Percentiles rank a stretch among this genome's conserved stretches.
phyloP scores from a whole-genome alignment of 2,113 vertebrate species.

The Ptilorrhoa leucosticta region DNA sequence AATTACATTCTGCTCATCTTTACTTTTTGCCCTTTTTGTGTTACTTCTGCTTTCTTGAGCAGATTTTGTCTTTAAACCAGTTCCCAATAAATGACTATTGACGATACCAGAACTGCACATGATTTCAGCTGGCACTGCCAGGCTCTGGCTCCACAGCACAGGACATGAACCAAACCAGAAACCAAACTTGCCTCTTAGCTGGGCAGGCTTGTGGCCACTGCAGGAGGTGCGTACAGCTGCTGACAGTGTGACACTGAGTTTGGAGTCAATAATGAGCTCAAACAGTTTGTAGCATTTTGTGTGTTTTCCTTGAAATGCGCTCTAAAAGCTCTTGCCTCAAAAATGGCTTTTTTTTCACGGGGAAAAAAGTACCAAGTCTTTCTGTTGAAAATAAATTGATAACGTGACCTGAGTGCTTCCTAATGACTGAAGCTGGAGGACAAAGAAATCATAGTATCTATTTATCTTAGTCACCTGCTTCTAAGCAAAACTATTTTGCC shows the following conservation, averaged over 20 bases:
- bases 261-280: neutral
- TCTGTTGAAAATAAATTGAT: neutral
- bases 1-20: neutral
- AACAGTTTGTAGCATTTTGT: neutral
- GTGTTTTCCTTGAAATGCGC: neutral
- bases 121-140: neutral
- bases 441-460: neutral
- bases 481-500: neutral
- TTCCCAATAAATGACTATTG: neutral
- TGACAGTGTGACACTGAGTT: neutral
- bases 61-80: neutral
- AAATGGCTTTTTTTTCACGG: neutral
- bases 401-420: neutral
- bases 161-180: neutral
- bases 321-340: neutral
- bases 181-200: neutral
- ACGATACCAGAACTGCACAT: fast-evolving
- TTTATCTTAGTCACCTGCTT: neutral
- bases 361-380: neutral
- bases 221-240: neutral
- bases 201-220: neutral
- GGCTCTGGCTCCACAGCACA: neutral
- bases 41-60: neutral
- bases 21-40: neutral
- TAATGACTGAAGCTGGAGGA: neutral